Conservation (phyloP, 1,140 invertebrate genomes). For the Tetraneura akinire region DNA sequence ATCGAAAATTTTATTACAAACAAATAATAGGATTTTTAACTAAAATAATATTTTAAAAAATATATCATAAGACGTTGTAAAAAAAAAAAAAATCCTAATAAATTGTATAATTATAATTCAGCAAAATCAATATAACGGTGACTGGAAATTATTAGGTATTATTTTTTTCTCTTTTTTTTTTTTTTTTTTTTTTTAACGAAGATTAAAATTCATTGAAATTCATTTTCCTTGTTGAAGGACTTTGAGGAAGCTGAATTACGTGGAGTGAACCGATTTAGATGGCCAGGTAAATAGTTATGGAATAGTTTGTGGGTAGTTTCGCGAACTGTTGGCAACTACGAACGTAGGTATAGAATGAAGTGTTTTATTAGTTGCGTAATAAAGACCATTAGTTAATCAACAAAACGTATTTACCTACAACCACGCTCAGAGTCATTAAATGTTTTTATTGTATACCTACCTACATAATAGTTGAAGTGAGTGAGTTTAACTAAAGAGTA, state of each 20-base stretch:
- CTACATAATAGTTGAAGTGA: background rate
- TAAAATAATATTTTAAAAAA: too few species aligned
- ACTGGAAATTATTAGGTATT: background rate
- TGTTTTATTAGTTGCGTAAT: constrained; percentile 42
- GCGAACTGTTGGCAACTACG: constrained; percentile 33
- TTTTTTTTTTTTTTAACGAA: too few species aligned
- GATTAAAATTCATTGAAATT: background rate
- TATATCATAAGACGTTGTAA: too few species aligned
- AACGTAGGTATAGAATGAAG: constrained; percentile 3
- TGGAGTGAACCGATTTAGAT: constrained; percentile 28
- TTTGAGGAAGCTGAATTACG: background rate
- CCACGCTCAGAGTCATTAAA: constrained; percentile 2
- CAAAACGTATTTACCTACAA: constrained; percentile 22
- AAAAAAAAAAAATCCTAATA: background rate
- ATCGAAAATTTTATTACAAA: too few species aligned
- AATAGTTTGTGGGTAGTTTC: constrained; percentile 43
- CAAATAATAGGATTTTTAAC: too few species aligned
- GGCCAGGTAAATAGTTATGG: constrained; percentile 35
- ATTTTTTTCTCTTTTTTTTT: too few species aligned
- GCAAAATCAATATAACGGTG: background rate
- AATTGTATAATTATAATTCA: background rate
- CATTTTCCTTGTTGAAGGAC: background rate
- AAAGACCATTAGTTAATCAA: constrained; percentile 45
- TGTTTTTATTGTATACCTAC: background rate
- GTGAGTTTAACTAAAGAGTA: background rate